Evolutionary conservation across 1,140 invertebrate genomes (phyloP).

Genomic region (Caenorhabditis briggsae): DNA sequence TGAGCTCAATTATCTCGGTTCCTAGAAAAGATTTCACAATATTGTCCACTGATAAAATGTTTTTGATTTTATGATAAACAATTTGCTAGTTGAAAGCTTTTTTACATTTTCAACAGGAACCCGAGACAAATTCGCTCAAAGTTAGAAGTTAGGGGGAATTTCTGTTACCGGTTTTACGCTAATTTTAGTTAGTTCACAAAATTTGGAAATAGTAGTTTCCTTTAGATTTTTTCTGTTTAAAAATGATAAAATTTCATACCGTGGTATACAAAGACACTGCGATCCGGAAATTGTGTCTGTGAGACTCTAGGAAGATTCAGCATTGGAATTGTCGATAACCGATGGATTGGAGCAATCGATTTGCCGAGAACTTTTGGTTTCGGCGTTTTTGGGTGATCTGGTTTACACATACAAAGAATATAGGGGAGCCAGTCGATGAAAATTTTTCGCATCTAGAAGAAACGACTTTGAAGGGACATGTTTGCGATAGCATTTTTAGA

Average conservation of each 20-base stretch:
- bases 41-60: no score
- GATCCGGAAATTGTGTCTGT: slow-evolving; percentile 22
- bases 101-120: no score
- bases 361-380: slow-evolving; percentile 62
- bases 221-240: no score
- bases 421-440: slow-evolving; percentile 65
- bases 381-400: slow-evolving; percentile 58
- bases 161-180: no score
- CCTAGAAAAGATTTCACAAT: no score
- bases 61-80: no score
- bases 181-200: no score
- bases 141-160: neutral
- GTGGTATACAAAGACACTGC: slow-evolving; percentile 29
- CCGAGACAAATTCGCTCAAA: neutral
- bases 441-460: slow-evolving; percentile 61
- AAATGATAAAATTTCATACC: no score
- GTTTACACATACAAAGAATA: slow-evolving; percentile 57
- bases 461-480: no score
- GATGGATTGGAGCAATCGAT: slow-evolving; percentile 56
- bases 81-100: no score
- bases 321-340: slow-evolving; percentile 57
- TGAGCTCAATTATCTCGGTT: no score
- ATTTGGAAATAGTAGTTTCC: no score
- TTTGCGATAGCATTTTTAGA: neutral
- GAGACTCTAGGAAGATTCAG: slow-evolving; percentile 45